Conservation (phyloP, 2,888 invertebrate genomes). For the Eristalinus aeneus region DNA sequence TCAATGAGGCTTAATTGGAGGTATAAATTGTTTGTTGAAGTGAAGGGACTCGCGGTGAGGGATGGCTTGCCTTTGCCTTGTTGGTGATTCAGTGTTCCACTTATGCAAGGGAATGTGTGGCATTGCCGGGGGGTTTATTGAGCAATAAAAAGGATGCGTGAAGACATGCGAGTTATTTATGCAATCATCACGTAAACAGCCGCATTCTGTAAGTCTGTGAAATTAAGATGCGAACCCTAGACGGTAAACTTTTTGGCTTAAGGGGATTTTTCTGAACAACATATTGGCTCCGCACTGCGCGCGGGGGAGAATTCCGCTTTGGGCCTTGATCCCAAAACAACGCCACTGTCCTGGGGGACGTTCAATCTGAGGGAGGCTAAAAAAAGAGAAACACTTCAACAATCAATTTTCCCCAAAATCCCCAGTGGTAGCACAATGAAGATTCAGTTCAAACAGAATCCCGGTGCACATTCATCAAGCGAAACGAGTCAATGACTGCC, state of each 20-base stretch:
- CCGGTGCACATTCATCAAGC: background rate
- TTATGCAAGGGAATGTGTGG: background rate
- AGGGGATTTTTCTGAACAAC: too few relatives aligned
- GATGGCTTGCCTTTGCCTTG: too few relatives aligned
- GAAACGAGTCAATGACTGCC: background rate
- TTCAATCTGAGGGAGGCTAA: background rate
- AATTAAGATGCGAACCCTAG: too few relatives aligned
- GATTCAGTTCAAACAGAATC: background rate
- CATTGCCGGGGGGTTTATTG: background rate
- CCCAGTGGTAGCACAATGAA: background rate
- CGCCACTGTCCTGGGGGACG: background rate
- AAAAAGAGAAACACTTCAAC: background rate
- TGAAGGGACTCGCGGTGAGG: background rate
- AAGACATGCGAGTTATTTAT: background rate
- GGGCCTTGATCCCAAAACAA: background rate
- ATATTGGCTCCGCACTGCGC: too few relatives aligned
- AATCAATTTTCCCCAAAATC: background rate
- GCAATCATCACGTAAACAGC: background rate
- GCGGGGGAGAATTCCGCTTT: too few relatives aligned
- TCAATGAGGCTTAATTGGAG: conserved; percentile 18
- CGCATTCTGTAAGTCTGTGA: background rate
- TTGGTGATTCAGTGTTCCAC: conserved; percentile 1
- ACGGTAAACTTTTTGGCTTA: too few relatives aligned
- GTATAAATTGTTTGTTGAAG: conserved; percentile 34
- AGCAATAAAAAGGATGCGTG: background rate